A percentile compares a stretch with the other conserved stretches of the same genome.
Evolutionary conservation across 2,888 invertebrate genomes (phyloP).

Genomic region (Thysanoteuthis rhombus): DNA sequence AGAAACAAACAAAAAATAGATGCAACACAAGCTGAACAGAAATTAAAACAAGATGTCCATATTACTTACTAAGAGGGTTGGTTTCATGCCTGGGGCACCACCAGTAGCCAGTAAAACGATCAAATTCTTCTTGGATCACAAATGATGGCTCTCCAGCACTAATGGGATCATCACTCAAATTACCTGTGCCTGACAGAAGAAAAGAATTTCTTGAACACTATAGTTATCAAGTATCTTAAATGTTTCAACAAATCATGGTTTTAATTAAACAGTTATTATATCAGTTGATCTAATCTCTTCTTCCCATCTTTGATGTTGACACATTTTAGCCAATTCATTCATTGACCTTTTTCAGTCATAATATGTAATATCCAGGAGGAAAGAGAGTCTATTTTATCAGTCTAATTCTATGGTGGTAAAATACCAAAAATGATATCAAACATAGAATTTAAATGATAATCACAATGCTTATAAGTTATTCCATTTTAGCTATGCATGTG

Average conservation of each 20-base stretch:
- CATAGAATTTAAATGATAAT: too few species aligned
- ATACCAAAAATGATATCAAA: too few species aligned
- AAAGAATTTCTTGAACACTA: not conserved
- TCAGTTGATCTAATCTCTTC: too few species aligned
- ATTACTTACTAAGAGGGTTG: conserved; percentile 23
- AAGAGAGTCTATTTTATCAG: too few species aligned
- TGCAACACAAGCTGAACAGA: not conserved
- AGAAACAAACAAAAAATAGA: not conserved
- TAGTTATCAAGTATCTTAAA: not conserved
- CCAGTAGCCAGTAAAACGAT: conserved; percentile 96
- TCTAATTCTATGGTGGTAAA: too few species aligned
- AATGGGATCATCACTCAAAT: conserved; percentile 50
- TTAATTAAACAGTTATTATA: not conserved
- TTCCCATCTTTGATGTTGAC: too few species aligned
- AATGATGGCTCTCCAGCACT: conserved; percentile 94
- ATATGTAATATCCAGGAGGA: too few species aligned
- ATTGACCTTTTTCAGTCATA: too few species aligned
- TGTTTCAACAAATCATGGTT: not conserved
- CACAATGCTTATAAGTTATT: too few species aligned
- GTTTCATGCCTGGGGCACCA: conserved; percentile 81
- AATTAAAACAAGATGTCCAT: not conserved
- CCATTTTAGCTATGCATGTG: too few species aligned
- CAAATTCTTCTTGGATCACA: conserved; percentile 98
- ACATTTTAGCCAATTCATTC: too few species aligned
- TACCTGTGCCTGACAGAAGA: conserved; percentile 40